These are phyloP conservation scores for Caenorhabditis macrosperma DNA, from an alignment of 2,888 invertebrate species.

Conservation along the genomic window DNA sequence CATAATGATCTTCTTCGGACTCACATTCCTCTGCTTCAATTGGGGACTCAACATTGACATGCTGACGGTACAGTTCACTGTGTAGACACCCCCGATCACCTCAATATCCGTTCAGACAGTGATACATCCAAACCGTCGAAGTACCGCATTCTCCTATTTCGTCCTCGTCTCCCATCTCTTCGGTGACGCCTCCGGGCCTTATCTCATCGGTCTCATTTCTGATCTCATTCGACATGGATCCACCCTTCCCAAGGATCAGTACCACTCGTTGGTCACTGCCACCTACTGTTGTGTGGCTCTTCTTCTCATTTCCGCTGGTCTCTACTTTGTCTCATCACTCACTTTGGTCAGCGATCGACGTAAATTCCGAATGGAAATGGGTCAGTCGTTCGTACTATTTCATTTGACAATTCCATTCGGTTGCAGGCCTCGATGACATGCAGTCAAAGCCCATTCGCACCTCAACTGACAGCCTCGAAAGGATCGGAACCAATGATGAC, in stretches of 20 bases:
- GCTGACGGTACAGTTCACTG: conserved; percentile 81
- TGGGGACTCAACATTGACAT: conserved; percentile 99
- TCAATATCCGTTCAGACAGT: conserved; percentile 88
- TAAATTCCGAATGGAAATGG: conserved; percentile 63
- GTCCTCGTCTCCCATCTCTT: conserved; percentile 95
- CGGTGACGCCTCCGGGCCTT: conserved; percentile 99
- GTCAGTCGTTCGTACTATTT: conserved; percentile 18
- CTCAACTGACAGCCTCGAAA: conserved; percentile 60
- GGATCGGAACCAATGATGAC: conserved; percentile 41
- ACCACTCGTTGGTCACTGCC: conserved; percentile 62
- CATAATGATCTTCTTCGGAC: conserved; percentile 81
- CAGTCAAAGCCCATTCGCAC: conserved; percentile 57
- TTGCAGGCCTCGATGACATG: conserved; percentile 48
- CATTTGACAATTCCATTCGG: too few relatives aligned
- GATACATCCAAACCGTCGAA: conserved; percentile 93
- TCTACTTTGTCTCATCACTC: conserved; percentile 65
- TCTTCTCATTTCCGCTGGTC: conserved; percentile 54
- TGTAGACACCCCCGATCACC: too few relatives aligned
- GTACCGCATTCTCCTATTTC: conserved; percentile 97
- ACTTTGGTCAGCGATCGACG: conserved; percentile 60
- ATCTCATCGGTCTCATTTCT: conserved; percentile 87
- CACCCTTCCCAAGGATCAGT: conserved; percentile 62
- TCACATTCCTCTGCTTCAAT: conserved; percentile 90
- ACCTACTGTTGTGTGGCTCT: conserved; percentile 62
- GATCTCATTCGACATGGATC: conserved; percentile 71